Evolutionary conservation across 1,140 invertebrate species (phyloP), one percentile per base, ranked within the genome.

Genomic region (Caenorhabditis tropicalis): DNA sequence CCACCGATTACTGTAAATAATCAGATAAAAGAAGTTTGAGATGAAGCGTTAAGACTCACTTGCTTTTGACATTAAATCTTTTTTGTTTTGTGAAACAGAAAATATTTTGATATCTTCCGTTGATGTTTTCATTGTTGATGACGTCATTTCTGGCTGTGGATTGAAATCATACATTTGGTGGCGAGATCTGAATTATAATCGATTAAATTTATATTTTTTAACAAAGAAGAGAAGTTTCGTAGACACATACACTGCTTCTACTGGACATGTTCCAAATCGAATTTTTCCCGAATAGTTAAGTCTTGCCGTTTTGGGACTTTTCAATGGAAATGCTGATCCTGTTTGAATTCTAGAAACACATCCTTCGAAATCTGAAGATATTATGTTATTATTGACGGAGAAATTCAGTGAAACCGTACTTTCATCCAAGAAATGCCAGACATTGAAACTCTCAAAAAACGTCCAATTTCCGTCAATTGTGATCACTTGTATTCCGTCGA

Each of bases 391-490:
- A 0, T 27, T 2, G 1, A n/a, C 16, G 6, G n/a, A 31, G 6
- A 21, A 48, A 9, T 43, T 19, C 15, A 6, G 4, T 7, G 9
- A 1, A 5, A 49, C 33, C 83, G 19, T 39, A 84, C 83, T 84
- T 24, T 46, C 48, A 84, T 84, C 83, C 0, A 84, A 31, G 74
- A 84, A 80, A 24, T 48, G 60, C 83, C 89, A 90, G 19, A 87
- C 83, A 85, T 90, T 90, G 39, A 90, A 83, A 33, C 58, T 74
- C 36, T 83, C 51, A 58, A 90, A 91, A 51, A 90, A 90, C 15
- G 87, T 87, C 83, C 91, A 91, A 70, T 90, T 90, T 36, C 89
- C 89, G 65, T 90, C 88, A 49, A 89, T 65, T 19, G 80, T 31
- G 53, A 89, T 79, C 15, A 82, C 89, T 49, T 43, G 29, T 82